Conservation (phyloP, 2,888 invertebrate species). For the Camptogramma bilineatum region DNA sequence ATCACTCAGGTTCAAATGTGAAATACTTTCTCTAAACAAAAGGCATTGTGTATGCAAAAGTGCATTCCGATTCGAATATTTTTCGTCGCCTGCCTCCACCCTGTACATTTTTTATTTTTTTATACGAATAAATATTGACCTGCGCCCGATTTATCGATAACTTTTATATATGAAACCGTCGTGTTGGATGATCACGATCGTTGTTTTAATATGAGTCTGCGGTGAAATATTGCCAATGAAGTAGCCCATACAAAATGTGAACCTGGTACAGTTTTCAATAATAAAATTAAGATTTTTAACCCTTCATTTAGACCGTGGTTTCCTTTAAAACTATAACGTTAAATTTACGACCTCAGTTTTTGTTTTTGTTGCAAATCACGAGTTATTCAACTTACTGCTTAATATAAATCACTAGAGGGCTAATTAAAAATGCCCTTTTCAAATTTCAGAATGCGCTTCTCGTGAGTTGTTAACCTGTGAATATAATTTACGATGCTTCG, state of each 20-base stretch:
- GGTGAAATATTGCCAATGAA: conserved; percentile 61
- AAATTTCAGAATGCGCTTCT: conserved; percentile 55
- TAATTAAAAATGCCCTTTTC: conserved; percentile 79
- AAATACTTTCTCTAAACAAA: conserved; percentile 85
- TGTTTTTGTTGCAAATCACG: conserved; percentile 54
- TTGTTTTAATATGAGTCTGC: conserved; percentile 63
- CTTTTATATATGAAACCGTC: conserved; percentile 73
- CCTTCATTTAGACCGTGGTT: conserved; percentile 19
- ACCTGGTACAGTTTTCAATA: conserved; percentile 16
- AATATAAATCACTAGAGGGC: conserved; percentile 75
- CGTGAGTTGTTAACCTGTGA: conserved; percentile 68
- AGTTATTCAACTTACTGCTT: conserved; percentile 67
- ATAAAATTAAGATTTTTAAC: conserved; percentile 24
- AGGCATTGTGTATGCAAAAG: conserved; percentile 84
- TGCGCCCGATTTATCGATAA: conserved; percentile 75
- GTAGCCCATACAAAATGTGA: conserved; percentile 48
- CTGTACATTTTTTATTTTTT: conserved; percentile 57
- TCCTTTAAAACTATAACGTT: conserved; percentile 34
- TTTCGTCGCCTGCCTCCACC: conserved; percentile 79
- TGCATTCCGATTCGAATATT: conserved; percentile 80
- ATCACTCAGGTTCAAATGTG: conserved; percentile 82
- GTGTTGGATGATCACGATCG: conserved; percentile 79
- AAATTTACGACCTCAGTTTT: conserved; percentile 43
- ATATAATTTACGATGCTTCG: conserved; percentile 79
- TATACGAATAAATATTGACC: conserved; percentile 64